Percentiles rank a stretch among this genome's conserved stretches.
These are phyloP conservation scores for Aphis craccivora DNA, from an alignment of 1,140 invertebrate species.

Conservation along the genomic window DNA sequence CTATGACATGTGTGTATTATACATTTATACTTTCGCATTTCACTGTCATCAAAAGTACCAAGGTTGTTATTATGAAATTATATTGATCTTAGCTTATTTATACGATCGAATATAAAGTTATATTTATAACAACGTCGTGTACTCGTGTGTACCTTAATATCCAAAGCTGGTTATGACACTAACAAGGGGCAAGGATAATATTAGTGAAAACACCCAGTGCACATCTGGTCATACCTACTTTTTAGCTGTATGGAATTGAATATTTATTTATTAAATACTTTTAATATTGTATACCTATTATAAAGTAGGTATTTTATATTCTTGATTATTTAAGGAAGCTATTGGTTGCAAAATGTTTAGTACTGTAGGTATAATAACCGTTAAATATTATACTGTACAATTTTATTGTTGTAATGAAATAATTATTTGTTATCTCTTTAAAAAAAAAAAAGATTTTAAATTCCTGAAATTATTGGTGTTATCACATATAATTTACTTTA, in stretches of 20 bases:
- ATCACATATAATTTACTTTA: too few species aligned
- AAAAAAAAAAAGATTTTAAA: not conserved
- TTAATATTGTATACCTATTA: too few species aligned
- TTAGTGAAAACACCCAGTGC: not conserved
- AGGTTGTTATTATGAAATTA: slow-evolving; percentile 24
- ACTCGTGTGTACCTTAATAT: not conserved
- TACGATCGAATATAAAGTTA: not conserved
- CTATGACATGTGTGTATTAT: not conserved
- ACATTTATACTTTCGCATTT: not conserved
- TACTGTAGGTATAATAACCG: not conserved
- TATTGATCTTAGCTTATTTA: slow-evolving; percentile 17
- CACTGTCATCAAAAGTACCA: not conserved
- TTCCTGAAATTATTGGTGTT: not conserved
- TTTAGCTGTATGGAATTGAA: not conserved
- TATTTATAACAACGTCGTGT: not conserved
- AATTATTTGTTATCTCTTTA: not conserved
- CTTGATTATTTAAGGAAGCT: too few species aligned
- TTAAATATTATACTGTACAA: not conserved
- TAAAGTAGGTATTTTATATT: too few species aligned
- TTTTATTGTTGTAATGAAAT: not conserved
- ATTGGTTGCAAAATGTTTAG: not conserved
- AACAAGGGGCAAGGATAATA: slow-evolving; percentile 21
- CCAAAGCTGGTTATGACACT: slow-evolving; percentile 26
- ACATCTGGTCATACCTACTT: not conserved
- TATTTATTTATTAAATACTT: too few species aligned